phyloP scores from a whole-genome alignment of 1,140 invertebrate species.

The Daktulosphaira vitifoliae region DNA sequence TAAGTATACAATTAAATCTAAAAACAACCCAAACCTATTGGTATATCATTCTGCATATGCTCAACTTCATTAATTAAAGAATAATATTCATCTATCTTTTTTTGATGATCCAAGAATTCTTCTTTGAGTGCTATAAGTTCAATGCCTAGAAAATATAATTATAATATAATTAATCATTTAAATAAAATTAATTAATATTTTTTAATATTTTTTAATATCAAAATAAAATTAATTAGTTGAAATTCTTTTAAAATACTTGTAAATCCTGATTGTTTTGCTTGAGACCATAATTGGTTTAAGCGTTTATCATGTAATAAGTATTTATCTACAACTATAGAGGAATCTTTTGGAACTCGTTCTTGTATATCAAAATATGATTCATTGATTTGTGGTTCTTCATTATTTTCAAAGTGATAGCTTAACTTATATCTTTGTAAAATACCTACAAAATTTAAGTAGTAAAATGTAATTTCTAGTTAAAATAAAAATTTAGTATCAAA shows the following conservation, averaged over 20 bases:
- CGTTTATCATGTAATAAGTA: conserved; percentile 82
- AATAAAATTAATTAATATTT: neutral
- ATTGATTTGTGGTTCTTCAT: conserved; percentile 49
- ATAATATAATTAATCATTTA: conserved; percentile 31
- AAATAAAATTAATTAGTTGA: conserved; percentile 4
- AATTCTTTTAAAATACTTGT: conserved; percentile 47
- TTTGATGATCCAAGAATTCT: conserved; percentile 85
- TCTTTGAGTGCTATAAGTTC: conserved; percentile 75
- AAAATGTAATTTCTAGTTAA: conserved; percentile 7
- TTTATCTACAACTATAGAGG: conserved; percentile 48
- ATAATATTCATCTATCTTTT: conserved; percentile 85
- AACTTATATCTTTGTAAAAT: conserved; percentile 76
- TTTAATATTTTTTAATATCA: no score
- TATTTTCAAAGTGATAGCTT: conserved; percentile 65
- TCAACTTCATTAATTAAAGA: conserved; percentile 63
- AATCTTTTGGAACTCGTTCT: conserved; percentile 36
- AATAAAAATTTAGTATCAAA: neutral
- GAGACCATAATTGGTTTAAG: conserved; percentile 80
- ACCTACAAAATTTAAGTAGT: conserved; percentile 43
- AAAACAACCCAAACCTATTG: conserved; percentile 55
- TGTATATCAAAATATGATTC: conserved; percentile 51
- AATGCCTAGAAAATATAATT: conserved; percentile 49
- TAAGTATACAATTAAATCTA: neutral
- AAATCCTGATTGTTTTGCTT: conserved; percentile 77
- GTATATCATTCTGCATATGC: conserved; percentile 46